A percentile compares a stretch with the other conserved stretches of the same genome.
Evolutionary conservation across 2,888 invertebrate genomes (phyloP).

Genomic region (Penaeus monodon): DNA sequence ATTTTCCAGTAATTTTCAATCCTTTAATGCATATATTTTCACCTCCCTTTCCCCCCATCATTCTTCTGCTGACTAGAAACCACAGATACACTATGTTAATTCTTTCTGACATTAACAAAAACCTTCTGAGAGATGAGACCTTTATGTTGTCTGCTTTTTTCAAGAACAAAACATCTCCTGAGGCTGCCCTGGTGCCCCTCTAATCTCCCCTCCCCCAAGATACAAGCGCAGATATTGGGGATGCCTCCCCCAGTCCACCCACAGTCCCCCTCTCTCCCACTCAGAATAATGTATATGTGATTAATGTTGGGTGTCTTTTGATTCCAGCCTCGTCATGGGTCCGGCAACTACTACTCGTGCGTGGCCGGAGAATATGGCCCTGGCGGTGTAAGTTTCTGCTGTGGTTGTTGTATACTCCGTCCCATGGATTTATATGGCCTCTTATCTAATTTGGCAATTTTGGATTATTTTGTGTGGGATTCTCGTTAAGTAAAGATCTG

Average conservation of each 20-base stretch:
- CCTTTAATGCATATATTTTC: too few species aligned
- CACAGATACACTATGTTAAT: too few species aligned
- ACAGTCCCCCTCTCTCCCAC: not conserved
- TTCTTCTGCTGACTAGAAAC: too few species aligned
- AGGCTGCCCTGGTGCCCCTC: slow-evolving; percentile 21
- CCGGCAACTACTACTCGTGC: slow-evolving; percentile 65
- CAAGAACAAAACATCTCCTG: slow-evolving; percentile 25
- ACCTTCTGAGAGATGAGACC: too few species aligned
- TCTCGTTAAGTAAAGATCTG: not conserved
- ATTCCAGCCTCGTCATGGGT: slow-evolving; percentile 64
- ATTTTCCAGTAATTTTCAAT: too few species aligned
- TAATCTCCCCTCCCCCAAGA: slow-evolving; percentile 6
- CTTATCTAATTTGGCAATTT: not conserved
- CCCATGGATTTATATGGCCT: slow-evolving; percentile 12
- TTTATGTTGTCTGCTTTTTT: too few species aligned
- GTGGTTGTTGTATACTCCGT: slow-evolving; percentile 14
- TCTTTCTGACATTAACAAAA: too few species aligned
- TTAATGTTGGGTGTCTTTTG: slow-evolving; percentile 23
- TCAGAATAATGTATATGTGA: not conserved
- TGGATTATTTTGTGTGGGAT: not conserved
- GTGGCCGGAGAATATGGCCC: slow-evolving; percentile 64
- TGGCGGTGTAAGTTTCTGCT: slow-evolving; percentile 61
- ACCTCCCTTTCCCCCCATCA: too few species aligned
- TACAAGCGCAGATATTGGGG: not conserved
- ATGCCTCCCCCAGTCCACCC: not conserved